Base-by-base conservation (phyloP, 2,797 vertebrate species). In the Rhinogobio ventralis region DNA sequence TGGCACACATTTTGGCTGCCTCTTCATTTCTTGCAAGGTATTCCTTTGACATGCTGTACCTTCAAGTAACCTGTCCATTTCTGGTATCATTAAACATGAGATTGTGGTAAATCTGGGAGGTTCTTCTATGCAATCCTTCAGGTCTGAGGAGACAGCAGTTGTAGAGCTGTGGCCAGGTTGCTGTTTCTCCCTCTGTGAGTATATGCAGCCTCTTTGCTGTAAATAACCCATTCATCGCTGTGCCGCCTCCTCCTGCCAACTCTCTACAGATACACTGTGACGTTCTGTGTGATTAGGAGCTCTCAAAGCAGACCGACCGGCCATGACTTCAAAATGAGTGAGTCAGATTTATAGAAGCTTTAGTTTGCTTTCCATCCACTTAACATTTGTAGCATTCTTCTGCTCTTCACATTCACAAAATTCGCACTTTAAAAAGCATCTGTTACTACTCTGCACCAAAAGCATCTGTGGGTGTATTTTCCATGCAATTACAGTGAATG, bases 321-420 rank as follows among this genome's bases (percentile, higher is more conserved):
- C 67, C 67, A 25, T 62, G 75, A 71, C 83, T 72, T 83, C 25
- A 82, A 83, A 83, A 83, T 83, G 53, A 83, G 72, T 28, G 30
- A 79, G 75, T 77, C 39, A 23, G 15, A 57, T 78, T 84, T 84
- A 19, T n/a, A 49, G 66, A 83, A 28, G 33, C 72, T 76, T 67
- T 64, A 76, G 67, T 55, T 68, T 67, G 60, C 60, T 36, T 68
- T 11, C 19, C 53, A 42, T 72, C 19, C 53, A 62, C 76, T 78
- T 84, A 73, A 72, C 49, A 46, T 46, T 62, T 53, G 30, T 30
- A 75, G 51, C 23, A 10, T 45, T 72, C 39, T 30, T 81, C 39
- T 80, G 28, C 46, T 69, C 8, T 36, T 42, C 46, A 11, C 49
- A 71, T 25, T 71, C 33, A 81, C 14, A 53, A 69, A 71, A 62